Conservation (phyloP, 2,113 vertebrate genomes). For the human region GRCh38 chr11:44289001-44289500, state of each 20-base stretch:
- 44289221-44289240: neutral
- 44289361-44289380: accelerated
- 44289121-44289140: neutral
- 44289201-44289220: neutral
- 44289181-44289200: neutral
- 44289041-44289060: neutral
- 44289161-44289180: neutral
- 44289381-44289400: neutral
- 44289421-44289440: neutral
- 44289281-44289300: neutral
- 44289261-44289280: neutral
- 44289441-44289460: neutral
- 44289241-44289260: neutral
- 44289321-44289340: neutral
- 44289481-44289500: neutral
- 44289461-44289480: neutral
- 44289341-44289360: neutral
- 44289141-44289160: accelerated
- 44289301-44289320: neutral
- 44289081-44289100: accelerated
- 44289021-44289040: neutral
- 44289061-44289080: accelerated
- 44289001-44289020: neutral
- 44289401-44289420: neutral
- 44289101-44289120: accelerated